Base-by-base conservation (phyloP, 2,888 invertebrate genomes). In the Polyommatus iphigenia region DNA sequence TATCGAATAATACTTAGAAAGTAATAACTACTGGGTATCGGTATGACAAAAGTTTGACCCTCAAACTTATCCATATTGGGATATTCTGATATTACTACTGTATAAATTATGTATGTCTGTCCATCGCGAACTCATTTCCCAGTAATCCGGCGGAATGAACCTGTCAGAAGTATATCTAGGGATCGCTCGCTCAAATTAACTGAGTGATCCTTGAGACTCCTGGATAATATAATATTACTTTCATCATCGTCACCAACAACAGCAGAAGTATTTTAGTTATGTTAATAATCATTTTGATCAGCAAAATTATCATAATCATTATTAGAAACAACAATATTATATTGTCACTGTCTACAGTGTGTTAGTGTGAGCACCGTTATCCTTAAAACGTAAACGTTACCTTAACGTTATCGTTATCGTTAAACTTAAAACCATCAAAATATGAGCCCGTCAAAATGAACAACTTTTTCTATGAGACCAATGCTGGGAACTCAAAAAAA, bases 191-290 rank as follows among this genome's bases (percentile, higher is more conserved):
- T 5, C 67, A 67, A 67, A 67, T 67, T 29, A 67, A 67, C 67
- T 67, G 67, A 15, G 20, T 24, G 20, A 29, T 24, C 62, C 29
- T 24, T 24, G 13, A n/a, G n/a, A n/a, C n/a, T 13, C 62, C 13
- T 59, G 8, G 59, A 59, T 59, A n/a, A n/a, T n/a, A n/a, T n/a
- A n/a, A 59, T 67, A 24, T 67, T 32, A 67, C 67, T 67, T 29
- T 24, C 24, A 10, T 62, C 10, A 62, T 59, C 59, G 1, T 62
- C 20, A 24, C 3, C 24, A 24, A 13, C 18, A 3, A 54, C 5
- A 18, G 24, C 0, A 20, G 2, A 8, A 20, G n/a, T 20, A 36
- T 36, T 50, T 50, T 50, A 50, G 15, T 50, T 15, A 50, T 50
- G 15, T n/a, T n/a, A n/a, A 15, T 15, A 4, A 50, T 15, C 50